Evolutionary conservation across 2,797 vertebrate genomes (phyloP).

Genomic region (Chaetodon trifasciatus): DNA sequence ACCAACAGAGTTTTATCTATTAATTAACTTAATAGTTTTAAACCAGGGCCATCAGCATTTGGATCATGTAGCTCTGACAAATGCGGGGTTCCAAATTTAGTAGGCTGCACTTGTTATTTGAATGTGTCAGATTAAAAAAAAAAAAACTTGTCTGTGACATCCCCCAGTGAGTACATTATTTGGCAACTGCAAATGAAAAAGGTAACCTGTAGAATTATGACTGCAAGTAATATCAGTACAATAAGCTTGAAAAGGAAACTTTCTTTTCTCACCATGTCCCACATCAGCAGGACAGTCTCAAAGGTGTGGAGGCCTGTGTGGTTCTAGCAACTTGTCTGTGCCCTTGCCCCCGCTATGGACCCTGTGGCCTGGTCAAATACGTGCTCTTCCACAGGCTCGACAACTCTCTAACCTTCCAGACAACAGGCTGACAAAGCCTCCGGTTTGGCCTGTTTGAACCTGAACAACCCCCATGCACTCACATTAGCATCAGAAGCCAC

Average conservation of each 20-base stretch:
- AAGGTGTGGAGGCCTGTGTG: constrained; percentile 18
- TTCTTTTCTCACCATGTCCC: constrained; percentile 5
- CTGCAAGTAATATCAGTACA: background rate
- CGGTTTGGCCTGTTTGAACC: constrained; percentile 42
- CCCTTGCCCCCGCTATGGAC: constrained; percentile 20
- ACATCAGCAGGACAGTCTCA: constrained; percentile 12
- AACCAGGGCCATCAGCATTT: too few species aligned
- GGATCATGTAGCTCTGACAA: too few species aligned
- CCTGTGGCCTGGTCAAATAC: constrained; percentile 40
- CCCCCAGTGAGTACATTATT: background rate
- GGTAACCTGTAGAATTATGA: background rate
- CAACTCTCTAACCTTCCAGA: constrained; percentile 41
- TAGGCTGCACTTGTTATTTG: background rate
- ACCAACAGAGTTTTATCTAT: too few species aligned
- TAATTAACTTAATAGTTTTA: too few species aligned
- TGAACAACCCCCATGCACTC: constrained; percentile 31
- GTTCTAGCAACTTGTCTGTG: constrained; percentile 18
- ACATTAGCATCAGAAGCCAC: constrained; percentile 57
- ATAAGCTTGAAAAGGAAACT: constrained; percentile 10
- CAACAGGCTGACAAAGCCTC: constrained; percentile 43
- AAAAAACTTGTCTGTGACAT: background rate
- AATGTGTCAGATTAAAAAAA: background rate
- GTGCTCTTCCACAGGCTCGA: constrained; percentile 24
- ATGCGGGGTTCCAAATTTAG: background rate
- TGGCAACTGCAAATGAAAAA: constrained; percentile 3